These are phyloP conservation scores for Ceyx erithaca DNA, from an alignment of 2,797 vertebrate genomes.

Conservation along the genomic window DNA sequence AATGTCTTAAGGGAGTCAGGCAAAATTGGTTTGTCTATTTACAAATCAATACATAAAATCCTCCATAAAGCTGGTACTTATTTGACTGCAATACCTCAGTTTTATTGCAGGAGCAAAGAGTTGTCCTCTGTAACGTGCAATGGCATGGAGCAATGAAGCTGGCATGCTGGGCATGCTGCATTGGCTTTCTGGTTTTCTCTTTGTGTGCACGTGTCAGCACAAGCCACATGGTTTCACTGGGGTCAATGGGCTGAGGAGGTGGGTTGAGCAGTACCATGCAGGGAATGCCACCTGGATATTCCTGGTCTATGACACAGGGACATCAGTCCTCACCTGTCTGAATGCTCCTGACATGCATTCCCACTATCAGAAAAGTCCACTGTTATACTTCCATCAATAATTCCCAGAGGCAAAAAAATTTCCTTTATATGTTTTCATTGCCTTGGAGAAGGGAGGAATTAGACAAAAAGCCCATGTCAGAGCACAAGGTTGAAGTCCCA, in stretches of 20 bases:
- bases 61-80: slow-evolving; percentile 26
- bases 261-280: background rate
- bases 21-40: slow-evolving; percentile 49
- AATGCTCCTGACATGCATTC: background rate
- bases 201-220: background rate
- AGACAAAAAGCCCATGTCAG: background rate
- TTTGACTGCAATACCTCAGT: background rate
- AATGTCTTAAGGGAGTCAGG: slow-evolving; percentile 9
- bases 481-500: background rate
- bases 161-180: background rate
- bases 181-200: background rate
- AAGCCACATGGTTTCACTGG: fast-evolving
- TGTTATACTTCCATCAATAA: background rate
- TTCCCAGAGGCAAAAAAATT: background rate
- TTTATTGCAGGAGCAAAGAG: background rate
- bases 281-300: background rate
- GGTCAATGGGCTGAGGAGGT: background rate
- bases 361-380: background rate
- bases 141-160: background rate
- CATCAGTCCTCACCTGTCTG: fast-evolving
- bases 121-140: background rate
- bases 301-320: background rate
- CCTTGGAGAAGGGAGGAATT: background rate
- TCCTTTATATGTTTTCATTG: background rate
- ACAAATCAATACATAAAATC: slow-evolving; percentile 61